Evolutionary conservation across 2,888 invertebrate genomes (phyloP), one percentile per base, ranked within the genome.

Genomic region (Parthenolecanium corni): DNA sequence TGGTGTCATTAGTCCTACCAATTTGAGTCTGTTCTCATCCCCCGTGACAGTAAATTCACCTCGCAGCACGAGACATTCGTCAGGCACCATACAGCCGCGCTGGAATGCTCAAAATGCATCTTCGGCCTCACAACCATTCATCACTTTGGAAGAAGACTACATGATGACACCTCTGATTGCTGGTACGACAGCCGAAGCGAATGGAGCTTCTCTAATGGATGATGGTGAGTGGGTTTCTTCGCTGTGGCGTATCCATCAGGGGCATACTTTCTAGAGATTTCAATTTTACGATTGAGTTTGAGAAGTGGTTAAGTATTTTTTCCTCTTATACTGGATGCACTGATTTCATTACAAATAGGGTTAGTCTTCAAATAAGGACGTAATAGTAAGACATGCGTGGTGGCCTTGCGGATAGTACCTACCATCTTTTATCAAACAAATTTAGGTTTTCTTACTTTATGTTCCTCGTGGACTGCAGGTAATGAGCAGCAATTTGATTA

Each of bases 111-210:
- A 72, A 51, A 71, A 73, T 53, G 75, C 78, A 73, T 82, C 87
- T 58, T 79, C 81, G 51, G 67, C 67, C 36, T 64, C 66, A 36
- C 64, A 66, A 36, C 85, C 89, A 58, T 92, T 93, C 78, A 84
- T 93, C 69, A 83, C 86, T 61, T 77, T 91, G 71, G 95, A 95
- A 73, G 94, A 94, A 73, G 94, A 95, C 76, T 94, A 95, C 76
- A 90, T 86, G 73, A 89, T 94, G 81, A 85, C 91, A 57, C 87
- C 81, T 66, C 77, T 81, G 66, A 80, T 82, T 69, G 77, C 79
- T 65, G 77, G 79, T 18, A 72, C 73, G 66, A 70, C 70, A 82
- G 68, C 79, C 81, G 66, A 82, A 82, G 71, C 82, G 85, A 66
- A 84, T 84, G 61, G 57, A 31, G 66, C 67, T 49, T 81, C 84